Conservation (phyloP, 1,140 invertebrate species). For the Drosophila melanogaster region Release_6_plus_ISO1_MT NT_033777.3:15036001-15036500, state of each 20-base stretch:
- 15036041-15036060: constrained; percentile 14
- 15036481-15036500: constrained; percentile 32
- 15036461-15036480: constrained; percentile 20
- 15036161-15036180: constrained; percentile 1
- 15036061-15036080: constrained; percentile 60
- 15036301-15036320: no score
- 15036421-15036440: constrained; percentile 80
- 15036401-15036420: constrained; percentile 82
- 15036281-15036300: no score
- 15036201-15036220: background rate
- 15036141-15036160: constrained; percentile 29
- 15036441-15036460: constrained; percentile 28
- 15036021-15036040: constrained; percentile 9
- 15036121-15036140: constrained; percentile 65
- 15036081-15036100: constrained; percentile 67
- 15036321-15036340: background rate
- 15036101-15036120: constrained; percentile 78
- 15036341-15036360: background rate
- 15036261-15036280: no score
- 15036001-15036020: constrained; percentile 42
- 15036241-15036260: no score
- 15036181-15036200: constrained; percentile 20
- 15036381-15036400: constrained; percentile 78
- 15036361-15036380: constrained; percentile 13
- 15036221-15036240: background rate